Conservation (phyloP, 2,797 vertebrate species). For the Pipistrellus pipistrellus region DNA sequence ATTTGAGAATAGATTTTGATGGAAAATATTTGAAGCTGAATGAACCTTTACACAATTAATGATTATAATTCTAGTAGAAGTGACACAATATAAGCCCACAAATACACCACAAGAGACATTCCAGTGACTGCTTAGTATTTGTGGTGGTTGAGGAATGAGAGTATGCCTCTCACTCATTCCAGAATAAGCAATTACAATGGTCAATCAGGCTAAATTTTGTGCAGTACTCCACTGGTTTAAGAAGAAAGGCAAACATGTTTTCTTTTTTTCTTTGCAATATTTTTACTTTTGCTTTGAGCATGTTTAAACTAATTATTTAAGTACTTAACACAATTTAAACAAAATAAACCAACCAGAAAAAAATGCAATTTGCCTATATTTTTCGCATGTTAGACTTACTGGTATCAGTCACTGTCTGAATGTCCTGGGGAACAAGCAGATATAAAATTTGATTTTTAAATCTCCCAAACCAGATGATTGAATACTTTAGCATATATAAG, state of each 20-base stretch:
- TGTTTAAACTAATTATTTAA: slow-evolving; percentile 84
- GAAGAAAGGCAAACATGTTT: slow-evolving; percentile 61
- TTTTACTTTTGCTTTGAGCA: slow-evolving; percentile 74
- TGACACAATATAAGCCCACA: slow-evolving; percentile 72
- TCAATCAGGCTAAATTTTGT: slow-evolving; percentile 62
- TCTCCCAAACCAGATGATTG: slow-evolving; percentile 62
- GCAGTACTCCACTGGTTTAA: slow-evolving; percentile 35
- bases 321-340: slow-evolving; percentile 83
- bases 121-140: slow-evolving; percentile 67
- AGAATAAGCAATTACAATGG: slow-evolving; percentile 71
- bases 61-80: slow-evolving; percentile 70
- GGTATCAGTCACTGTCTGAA: slow-evolving; percentile 74
- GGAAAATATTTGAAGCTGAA: slow-evolving; percentile 79
- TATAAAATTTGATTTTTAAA: slow-evolving; percentile 82
- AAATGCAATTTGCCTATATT: slow-evolving; percentile 78
- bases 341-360: slow-evolving; percentile 83
- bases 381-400: slow-evolving; percentile 76
- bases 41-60: slow-evolving; percentile 82
- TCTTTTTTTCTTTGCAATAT: slow-evolving; percentile 57
- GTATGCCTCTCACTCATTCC: slow-evolving; percentile 53
- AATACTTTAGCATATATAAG: slow-evolving; percentile 64
- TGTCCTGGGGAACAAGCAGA: slow-evolving; percentile 77
- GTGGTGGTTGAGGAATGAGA: slow-evolving; percentile 67
- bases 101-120: slow-evolving; percentile 61
- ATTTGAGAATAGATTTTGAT: slow-evolving; percentile 72